Base-by-base conservation (phyloP, 2,797 vertebrate genomes). In the Astyanax mexicanus region DNA sequence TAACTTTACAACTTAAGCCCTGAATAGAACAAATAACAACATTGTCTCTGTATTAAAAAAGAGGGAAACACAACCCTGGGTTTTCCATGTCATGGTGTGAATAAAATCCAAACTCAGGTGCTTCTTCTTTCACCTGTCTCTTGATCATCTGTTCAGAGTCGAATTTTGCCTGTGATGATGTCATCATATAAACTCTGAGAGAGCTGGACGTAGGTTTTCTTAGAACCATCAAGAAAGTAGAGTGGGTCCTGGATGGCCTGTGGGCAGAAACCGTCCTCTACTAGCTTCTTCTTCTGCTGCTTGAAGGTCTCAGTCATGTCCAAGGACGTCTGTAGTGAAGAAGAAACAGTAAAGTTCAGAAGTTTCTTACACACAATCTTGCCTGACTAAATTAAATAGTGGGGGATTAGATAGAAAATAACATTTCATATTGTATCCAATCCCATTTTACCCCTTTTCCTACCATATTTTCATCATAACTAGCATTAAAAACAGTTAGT, bases 271-370 rank as follows among this genome's bases (percentile, higher is more conserved):
- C 94, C 95, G 19, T 97, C 93, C 19, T 83, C 83, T 0, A 94
- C 93, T 84, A 96, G 88, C 10, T 88, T 91, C 29, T 85, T 85
- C 85, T 98, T 97, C 87, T 94, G 95, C 83, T 96, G 96, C 83
- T 96, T 98, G 88, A 97, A 96, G 0, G 96, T 97, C 74, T 95
- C 94, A 0, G 96, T 98, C 79, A 94, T 75, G 1, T 93, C 95
- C 89, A 97, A 83, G 32, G 82, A 86, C 4, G 83, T 90, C 96
- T 97, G 84, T 9, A 42, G 23, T 9, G 51, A 23, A 65, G 15
- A 61, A 74, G 65, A 72, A 80, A 72, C 29, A 32, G 35, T 38
- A 23, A 29, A 69, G 25, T 23, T 37, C 52, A 51, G 69, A 72
- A 47, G 13, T 65, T 62, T 25, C n/a, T 13, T 37, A 25, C 5